phyloP scores from a whole-genome alignment of 2,797 vertebrate genomes.

The Paratrypauchen microcephalus region DNA sequence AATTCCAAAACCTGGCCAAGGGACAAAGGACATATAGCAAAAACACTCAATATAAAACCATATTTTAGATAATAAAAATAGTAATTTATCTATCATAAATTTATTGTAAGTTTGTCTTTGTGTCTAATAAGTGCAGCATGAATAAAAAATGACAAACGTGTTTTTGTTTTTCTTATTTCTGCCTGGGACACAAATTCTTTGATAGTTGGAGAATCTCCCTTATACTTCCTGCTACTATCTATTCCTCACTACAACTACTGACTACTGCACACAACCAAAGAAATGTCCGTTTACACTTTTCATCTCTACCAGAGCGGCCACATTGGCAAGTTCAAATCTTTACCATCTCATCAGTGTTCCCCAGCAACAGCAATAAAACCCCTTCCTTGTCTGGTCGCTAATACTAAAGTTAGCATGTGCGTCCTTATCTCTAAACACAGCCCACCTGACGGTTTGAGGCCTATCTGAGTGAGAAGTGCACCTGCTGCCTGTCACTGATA shows the following conservation, averaged over 20 bases:
- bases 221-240: neutral
- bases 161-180: no score
- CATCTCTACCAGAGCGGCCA: neutral
- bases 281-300: neutral
- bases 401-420: slow-evolving; percentile 56
- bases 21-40: no score
- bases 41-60: no score
- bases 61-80: no score
- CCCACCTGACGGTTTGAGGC: slow-evolving; percentile 54
- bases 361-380: slow-evolving; percentile 39
- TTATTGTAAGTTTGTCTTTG: no score
- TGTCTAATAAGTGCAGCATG: no score
- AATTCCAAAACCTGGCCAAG: no score
- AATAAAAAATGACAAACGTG: no score
- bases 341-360: slow-evolving; percentile 28
- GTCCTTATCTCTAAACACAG: slow-evolving; percentile 64
- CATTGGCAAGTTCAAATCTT: neutral
- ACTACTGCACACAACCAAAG: neutral
- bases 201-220: no score
- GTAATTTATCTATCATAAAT: no score
- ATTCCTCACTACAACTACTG: neutral
- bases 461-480: slow-evolving; percentile 55
- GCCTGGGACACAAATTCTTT: no score
- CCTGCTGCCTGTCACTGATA: slow-evolving; percentile 74
- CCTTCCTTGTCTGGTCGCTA: slow-evolving; percentile 35